phyloP scores from a whole-genome alignment of 2,888 invertebrate genomes.

The Platycnemis pennipes region DNA sequence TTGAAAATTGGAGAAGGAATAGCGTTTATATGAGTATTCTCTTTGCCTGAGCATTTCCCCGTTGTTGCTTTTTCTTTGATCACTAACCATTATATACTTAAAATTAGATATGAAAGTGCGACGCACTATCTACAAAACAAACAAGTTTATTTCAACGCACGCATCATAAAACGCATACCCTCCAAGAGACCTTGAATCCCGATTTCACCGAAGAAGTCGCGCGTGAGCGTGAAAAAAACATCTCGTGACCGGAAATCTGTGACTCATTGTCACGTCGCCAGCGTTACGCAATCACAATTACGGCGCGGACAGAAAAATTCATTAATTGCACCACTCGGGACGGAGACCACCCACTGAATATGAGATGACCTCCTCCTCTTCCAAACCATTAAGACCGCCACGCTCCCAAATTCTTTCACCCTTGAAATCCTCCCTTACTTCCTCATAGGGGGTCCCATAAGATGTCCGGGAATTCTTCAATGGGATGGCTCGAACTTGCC shows the following conservation, averaged over 20 bases:
- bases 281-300: not conserved
- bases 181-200: too few relatives aligned
- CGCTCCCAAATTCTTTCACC: not conserved
- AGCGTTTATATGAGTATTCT: too few relatives aligned
- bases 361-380: too few relatives aligned
- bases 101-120: too few relatives aligned
- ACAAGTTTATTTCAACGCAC: too few relatives aligned
- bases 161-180: too few relatives aligned
- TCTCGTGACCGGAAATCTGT: not conserved
- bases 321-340: not conserved
- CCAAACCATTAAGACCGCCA: not conserved
- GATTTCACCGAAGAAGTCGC: too few relatives aligned
- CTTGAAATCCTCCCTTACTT: not conserved
- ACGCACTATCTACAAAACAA: too few relatives aligned
- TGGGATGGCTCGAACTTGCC: not conserved
- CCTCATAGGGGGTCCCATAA: not conserved
- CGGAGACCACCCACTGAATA: not conserved
- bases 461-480: constrained; percentile 48
- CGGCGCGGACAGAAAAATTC: not conserved
- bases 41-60: too few relatives aligned
- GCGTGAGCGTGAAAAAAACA: not conserved
- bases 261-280: not conserved
- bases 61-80: too few relatives aligned
- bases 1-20: too few relatives aligned
- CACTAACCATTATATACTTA: too few relatives aligned